Evolutionary conservation across 2,888 invertebrate genomes (phyloP).

Genomic region (Siphlonurus alternatus): DNA sequence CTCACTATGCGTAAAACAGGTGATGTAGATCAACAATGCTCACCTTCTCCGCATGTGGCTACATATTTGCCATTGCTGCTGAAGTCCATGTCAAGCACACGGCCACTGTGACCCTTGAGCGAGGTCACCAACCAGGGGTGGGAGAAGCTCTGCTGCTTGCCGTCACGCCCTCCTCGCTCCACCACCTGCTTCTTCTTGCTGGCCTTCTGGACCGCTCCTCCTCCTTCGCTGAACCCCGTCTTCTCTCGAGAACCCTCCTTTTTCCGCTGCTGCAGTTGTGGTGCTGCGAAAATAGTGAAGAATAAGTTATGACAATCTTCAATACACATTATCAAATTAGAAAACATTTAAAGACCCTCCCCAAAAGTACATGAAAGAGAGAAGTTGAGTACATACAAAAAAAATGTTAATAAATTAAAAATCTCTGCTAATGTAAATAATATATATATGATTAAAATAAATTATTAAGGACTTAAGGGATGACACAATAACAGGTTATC

Average conservation of each 20-base stretch:
- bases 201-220: conserved; percentile 21
- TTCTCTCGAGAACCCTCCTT: conserved; percentile 19
- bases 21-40: too few relatives aligned
- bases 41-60: conserved; percentile 72
- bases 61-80: conserved; percentile 74
- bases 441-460: too few relatives aligned
- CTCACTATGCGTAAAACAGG: too few relatives aligned
- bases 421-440: too few relatives aligned
- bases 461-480: too few relatives aligned
- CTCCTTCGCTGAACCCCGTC: conserved; percentile 24
- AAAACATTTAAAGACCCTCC: neutral
- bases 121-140: conserved; percentile 68
- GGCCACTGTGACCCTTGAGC: conserved; percentile 65
- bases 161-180: conserved; percentile 18
- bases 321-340: neutral
- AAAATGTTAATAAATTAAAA: too few relatives aligned
- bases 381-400: too few relatives aligned
- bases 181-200: conserved; percentile 29
- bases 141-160: conserved; percentile 34
- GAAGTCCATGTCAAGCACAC: conserved; percentile 59
- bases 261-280: conserved; percentile 5
- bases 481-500: too few relatives aligned
- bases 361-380: too few relatives aligned
- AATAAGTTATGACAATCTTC: neutral
- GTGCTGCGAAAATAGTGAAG: neutral